Evolutionary conservation across 2,888 invertebrate species (phyloP).

Genomic region (Hedychridium roseum): DNA sequence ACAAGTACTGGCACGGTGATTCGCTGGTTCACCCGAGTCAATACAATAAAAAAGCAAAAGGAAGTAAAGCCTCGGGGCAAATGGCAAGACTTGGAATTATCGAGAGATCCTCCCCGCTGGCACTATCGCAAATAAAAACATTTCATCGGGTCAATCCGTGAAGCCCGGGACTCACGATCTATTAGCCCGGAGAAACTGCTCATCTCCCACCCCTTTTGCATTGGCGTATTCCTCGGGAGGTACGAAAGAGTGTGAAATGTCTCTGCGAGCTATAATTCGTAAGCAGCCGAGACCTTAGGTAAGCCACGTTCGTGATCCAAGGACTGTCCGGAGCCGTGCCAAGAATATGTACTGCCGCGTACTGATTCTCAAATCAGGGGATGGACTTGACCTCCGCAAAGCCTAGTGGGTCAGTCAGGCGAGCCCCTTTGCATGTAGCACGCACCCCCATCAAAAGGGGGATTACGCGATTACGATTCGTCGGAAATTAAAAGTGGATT

Average conservation of each 20-base stretch:
- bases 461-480: conserved; percentile 50
- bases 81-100: conserved; percentile 48
- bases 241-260: no score
- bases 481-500: conserved; percentile 50
- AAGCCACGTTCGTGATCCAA: conserved; percentile 21
- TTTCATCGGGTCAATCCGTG: conserved; percentile 47
- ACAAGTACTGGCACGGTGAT: no score
- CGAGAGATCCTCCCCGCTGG: conserved; percentile 35
- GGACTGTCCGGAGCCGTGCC: conserved; percentile 19
- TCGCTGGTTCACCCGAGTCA: conserved; percentile 25
- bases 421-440: conserved; percentile 44
- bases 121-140: conserved; percentile 51
- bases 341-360: conserved; percentile 32
- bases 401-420: conserved; percentile 51
- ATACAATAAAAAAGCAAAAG: conserved; percentile 40
- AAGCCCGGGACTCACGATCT: conserved; percentile 27
- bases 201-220: conserved; percentile 12
- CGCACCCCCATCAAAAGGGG: conserved; percentile 40
- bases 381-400: conserved; percentile 33
- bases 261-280: not conserved
- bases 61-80: conserved; percentile 40
- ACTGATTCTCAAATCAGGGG: conserved; percentile 11
- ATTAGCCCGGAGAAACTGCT: conserved; percentile 27
- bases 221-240: conserved; percentile 17
- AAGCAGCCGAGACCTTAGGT: not conserved